Evolutionary conservation across 1,140 invertebrate species (phyloP).

Genomic region (Eumaeus atala): DNA sequence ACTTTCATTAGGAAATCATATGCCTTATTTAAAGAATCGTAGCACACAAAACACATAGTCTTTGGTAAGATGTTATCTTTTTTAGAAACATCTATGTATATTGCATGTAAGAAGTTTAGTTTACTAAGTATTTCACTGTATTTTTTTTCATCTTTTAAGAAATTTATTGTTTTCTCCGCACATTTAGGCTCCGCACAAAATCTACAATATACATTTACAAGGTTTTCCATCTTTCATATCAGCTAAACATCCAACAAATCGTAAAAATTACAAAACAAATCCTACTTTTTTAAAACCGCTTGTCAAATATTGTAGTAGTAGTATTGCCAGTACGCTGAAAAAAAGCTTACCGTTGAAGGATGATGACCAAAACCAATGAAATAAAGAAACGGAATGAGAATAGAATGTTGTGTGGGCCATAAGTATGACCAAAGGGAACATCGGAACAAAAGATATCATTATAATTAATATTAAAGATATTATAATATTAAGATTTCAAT

Average conservation of each 20-base stretch:
- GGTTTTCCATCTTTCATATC: slow-evolving; percentile 36
- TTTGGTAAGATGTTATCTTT: slow-evolving; percentile 41
- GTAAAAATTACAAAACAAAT: slow-evolving; percentile 7
- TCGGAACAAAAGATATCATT: too few species aligned
- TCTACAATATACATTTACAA: slow-evolving; percentile 40
- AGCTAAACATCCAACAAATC: background rate
- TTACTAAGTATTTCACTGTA: slow-evolving; percentile 38
- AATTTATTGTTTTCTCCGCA: slow-evolving; percentile 39
- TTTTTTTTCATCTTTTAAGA: slow-evolving; percentile 35
- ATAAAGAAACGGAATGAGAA: too few species aligned
- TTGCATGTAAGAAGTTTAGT: slow-evolving; percentile 42
- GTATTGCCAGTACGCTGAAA: too few species aligned
- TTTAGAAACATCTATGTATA: slow-evolving; percentile 39
- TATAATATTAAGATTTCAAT: too few species aligned
- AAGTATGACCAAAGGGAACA: too few species aligned
- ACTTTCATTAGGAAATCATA: slow-evolving; percentile 47
- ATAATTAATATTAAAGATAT: too few species aligned
- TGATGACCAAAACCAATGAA: too few species aligned
- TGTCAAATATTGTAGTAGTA: background rate
- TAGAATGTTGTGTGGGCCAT: too few species aligned
- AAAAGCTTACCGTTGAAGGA: too few species aligned
- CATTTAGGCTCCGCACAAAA: slow-evolving; percentile 51
- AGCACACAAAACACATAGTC: slow-evolving; percentile 53
- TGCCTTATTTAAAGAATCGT: slow-evolving; percentile 45
- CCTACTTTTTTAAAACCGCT: slow-evolving; percentile 4